Base-by-base conservation (phyloP, 1,140 invertebrate species). In the Copidosoma floridanum region DNA sequence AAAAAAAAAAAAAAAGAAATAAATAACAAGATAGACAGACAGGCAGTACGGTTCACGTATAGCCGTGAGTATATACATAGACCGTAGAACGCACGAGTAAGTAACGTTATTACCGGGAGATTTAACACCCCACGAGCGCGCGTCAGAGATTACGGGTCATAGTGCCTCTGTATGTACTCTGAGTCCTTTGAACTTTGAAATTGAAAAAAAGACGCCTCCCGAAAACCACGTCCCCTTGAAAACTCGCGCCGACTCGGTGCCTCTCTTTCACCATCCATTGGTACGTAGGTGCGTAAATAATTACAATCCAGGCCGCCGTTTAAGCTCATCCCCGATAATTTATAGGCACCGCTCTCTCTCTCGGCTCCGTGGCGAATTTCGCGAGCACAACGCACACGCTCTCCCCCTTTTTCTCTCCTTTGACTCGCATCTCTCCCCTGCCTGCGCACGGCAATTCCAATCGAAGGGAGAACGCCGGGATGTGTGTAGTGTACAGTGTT, bases 281-380 rank as follows among this genome's bases (percentile, higher is more conserved):
- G 24, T 5, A 29, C 48, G 55, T 47, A 57, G 72, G 67, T 69
- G 75, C 75, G 74, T 76, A 76, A 76, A 76, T 76, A 75, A 76
- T 74, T 74, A 71, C 72, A 71, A 71, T 69, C 65, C 65, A 59
- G 65, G 55, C 52, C 55, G 61, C 63, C 72, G 68, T 32, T 6
- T n/a, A n/a, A n/a, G n/a, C 70, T 74, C 72, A 71, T 63, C 63
- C 52, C 56, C 57, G 70, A 71, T 76, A 76, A 76, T 76, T 76
- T 76, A 76, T 75, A 72, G 72, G 60, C 43, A 4, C 63, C 54
- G 26, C 55, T 10, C 3, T 29, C 66, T 63, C 71, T 71, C 71
- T 65, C 66, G 46, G 47, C 56, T 61, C 63, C 71, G 70, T 71
- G 44, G 65, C 68, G 68, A 71, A 73, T 73, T 71, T 50, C 21